phyloP scores from a whole-genome alignment of 1,140 invertebrate genomes.

The Theocolax elegans region DNA sequence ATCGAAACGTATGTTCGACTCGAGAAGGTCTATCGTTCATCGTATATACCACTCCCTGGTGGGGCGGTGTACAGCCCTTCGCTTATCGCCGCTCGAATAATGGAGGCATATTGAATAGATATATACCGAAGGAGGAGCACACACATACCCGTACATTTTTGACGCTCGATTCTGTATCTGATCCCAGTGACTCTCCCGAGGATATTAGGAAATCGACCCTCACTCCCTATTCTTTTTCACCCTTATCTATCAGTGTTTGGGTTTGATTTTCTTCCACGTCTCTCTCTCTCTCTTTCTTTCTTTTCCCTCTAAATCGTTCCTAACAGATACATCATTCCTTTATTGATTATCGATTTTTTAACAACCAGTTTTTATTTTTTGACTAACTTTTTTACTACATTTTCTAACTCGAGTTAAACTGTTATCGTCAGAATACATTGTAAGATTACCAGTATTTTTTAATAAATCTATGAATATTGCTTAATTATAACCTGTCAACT shows the following conservation, averaged over 20 bases:
- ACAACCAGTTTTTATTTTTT: too few relatives aligned
- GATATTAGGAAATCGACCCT: slow-evolving; percentile 29
- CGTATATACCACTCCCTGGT: slow-evolving; percentile 27
- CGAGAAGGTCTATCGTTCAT: slow-evolving; percentile 22
- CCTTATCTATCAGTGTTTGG: too few relatives aligned
- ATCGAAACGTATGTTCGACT: not conserved
- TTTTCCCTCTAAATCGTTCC: not conserved
- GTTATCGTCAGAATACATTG: too few relatives aligned
- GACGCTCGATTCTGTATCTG: slow-evolving; percentile 4
- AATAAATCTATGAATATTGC: too few relatives aligned
- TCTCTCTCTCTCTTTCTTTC: not conserved
- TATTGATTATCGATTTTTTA: too few relatives aligned
- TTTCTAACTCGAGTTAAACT: too few relatives aligned
- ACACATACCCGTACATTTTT: slow-evolving; percentile 9
- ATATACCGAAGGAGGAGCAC: slow-evolving; percentile 3
- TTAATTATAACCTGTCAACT: too few relatives aligned
- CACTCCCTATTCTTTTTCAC: not conserved
- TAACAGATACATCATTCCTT: too few relatives aligned
- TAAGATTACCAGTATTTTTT: too few relatives aligned
- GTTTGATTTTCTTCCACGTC: too few relatives aligned
- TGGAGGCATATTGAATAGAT: slow-evolving; percentile 59
- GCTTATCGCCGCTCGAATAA: slow-evolving; percentile 47
- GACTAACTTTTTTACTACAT: too few relatives aligned
- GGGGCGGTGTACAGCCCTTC: slow-evolving; percentile 4
- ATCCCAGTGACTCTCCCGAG: slow-evolving; percentile 13